A percentile compares a stretch with the other conserved stretches of the same genome.
These are phyloP conservation scores for Danionella cerebrum DNA, from an alignment of 2,113 vertebrate species.

Conservation along the genomic window DNA sequence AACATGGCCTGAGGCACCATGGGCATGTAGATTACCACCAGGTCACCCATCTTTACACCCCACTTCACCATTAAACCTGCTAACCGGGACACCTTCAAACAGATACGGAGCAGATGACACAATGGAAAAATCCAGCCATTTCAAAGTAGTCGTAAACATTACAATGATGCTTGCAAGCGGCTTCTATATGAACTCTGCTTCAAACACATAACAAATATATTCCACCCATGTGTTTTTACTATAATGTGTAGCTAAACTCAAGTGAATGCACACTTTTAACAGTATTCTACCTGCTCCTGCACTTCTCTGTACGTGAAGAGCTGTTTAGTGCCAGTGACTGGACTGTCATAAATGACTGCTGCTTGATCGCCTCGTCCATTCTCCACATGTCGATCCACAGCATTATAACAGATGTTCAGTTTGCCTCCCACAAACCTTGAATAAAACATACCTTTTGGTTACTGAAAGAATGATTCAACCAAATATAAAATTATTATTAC, in stretches of 20 bases:
- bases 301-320: slow-evolving; percentile 79
- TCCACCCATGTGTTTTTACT: no score
- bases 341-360: slow-evolving; percentile 90
- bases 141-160: not conserved
- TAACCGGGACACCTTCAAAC: slow-evolving; percentile 81
- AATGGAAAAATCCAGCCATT: not conserved
- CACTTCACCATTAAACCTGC: slow-evolving; percentile 81
- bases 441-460: slow-evolving; percentile 3
- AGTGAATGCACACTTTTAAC: not conserved
- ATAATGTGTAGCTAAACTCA: not conserved
- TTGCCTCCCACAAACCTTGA: slow-evolving; percentile 88
- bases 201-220: no score
- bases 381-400: slow-evolving; percentile 87
- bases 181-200: no score
- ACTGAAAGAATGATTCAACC: not conserved
- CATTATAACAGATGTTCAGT: slow-evolving; percentile 91
- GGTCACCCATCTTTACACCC: slow-evolving; percentile 80
- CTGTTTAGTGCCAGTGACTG: slow-evolving; percentile 79
- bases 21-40: slow-evolving; percentile 97
- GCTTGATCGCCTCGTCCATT: slow-evolving; percentile 75
- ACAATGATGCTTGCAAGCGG: no score
- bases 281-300: slow-evolving; percentile 72
- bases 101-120: not conserved
- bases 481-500: no score
- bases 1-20: slow-evolving; percentile 95